Conservation (phyloP, 1,140 invertebrate genomes). For the Micrasema longulum region DNA sequence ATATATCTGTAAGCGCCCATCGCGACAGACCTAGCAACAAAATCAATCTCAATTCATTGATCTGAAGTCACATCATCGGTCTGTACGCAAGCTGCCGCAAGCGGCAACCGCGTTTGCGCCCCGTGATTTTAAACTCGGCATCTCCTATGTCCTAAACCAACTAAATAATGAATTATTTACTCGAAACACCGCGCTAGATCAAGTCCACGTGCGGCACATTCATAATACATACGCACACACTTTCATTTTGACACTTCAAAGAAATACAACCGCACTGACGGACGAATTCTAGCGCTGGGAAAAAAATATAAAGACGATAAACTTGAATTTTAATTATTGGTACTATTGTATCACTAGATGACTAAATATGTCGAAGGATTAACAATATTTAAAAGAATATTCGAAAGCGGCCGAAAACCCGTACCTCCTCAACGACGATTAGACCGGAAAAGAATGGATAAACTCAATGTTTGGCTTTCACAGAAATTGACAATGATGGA, state of each 20-base stretch:
- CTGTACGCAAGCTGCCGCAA: conserved; percentile 57
- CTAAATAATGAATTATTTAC: too few relatives aligned
- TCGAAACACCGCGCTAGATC: too few relatives aligned
- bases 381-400: conserved; percentile 1
- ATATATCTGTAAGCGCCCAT: conserved; percentile 99
- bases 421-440: conserved; percentile 41
- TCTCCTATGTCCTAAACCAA: conserved; percentile 30
- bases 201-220: too few relatives aligned
- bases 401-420: neutral
- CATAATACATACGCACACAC: too few relatives aligned
- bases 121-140: neutral
- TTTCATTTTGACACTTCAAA: conserved; percentile 9
- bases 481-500: too few relatives aligned
- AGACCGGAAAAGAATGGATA: conserved; percentile 42
- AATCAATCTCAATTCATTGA: conserved; percentile 67
- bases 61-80: conserved; percentile 77
- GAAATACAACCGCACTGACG: neutral
- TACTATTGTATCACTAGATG: too few relatives aligned
- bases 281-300: neutral
- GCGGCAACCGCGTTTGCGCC: conserved; percentile 34
- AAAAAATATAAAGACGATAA: neutral
- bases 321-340: neutral
- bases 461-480: too few relatives aligned
- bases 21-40: conserved; percentile 75
- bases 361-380: conserved; percentile 5